Evolutionary conservation across 2,888 invertebrate species (phyloP).

Genomic region (Sphinx pinastri): DNA sequence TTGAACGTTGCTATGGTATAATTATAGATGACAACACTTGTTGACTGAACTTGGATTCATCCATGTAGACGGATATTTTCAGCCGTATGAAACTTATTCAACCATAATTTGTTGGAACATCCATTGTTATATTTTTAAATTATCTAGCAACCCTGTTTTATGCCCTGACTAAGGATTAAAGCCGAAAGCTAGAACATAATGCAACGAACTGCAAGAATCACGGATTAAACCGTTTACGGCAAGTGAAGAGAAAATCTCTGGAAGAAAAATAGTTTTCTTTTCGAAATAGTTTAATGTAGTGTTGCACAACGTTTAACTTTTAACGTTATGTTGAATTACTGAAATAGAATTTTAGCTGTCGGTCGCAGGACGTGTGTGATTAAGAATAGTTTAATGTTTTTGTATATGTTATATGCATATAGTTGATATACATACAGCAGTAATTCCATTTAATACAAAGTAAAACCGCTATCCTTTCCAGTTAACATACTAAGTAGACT

Average conservation of each 20-base stretch:
- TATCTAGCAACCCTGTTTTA: too few relatives aligned
- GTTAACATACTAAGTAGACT: too few relatives aligned
- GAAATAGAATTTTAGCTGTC: not conserved
- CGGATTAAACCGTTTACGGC: conserved; percentile 18
- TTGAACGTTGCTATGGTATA: not conserved
- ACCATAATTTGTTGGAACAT: not conserved
- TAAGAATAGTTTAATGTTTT: not conserved
- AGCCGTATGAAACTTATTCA: not conserved
- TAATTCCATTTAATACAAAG: too few relatives aligned
- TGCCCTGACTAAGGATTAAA: too few relatives aligned
- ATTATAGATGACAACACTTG: not conserved
- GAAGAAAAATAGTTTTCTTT: conserved; percentile 2
- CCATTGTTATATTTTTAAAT: not conserved
- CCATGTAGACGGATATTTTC: not conserved
- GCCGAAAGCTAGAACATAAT: not conserved
- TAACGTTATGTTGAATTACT: too few relatives aligned
- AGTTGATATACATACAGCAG: too few relatives aligned
- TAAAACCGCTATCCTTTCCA: too few relatives aligned
- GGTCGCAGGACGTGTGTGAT: not conserved
- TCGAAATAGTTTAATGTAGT: not conserved
- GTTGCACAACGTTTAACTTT: conserved; percentile 4
- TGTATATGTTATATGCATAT: too few relatives aligned
- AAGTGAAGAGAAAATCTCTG: conserved; percentile 10
- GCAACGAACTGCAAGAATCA: conserved; percentile 2
- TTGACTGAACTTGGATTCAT: not conserved